Evolutionary conservation across 2,797 vertebrate genomes (phyloP), one percentile per base, ranked within the genome.

Genomic region (Squalus acanthias): DNA sequence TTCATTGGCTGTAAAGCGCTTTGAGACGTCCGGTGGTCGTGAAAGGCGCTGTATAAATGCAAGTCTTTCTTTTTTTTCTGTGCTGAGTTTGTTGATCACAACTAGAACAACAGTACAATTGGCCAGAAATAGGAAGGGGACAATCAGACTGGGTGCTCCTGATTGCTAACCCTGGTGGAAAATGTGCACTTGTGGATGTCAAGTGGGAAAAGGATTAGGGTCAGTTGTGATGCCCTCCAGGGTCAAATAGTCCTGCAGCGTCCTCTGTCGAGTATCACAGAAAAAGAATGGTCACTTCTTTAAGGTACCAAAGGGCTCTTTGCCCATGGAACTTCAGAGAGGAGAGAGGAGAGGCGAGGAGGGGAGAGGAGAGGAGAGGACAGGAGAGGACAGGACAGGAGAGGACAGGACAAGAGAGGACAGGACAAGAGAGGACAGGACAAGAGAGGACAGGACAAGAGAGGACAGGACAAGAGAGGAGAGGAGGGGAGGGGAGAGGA

Each of bases 401-500:
- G 50, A 79, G 24, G n/a, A 46, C 65, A 79, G 87, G 33, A 96
- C 92, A 57, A 20, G 91, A 69, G 60, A 10, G 9, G 60, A 63
- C 33, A 87, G 70, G 22, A 46, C 57, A 10, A 33, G 98, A 97
- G 98, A 98, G 98, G 98, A 97, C 65, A 96, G 53, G 79, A 92
- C 96, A 29, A 1, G 10, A 13, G 53, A 46, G 60, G 22, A 12
- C 5, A 20, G 12, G 63, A 70, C 13, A 93, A 79, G 24, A 17
- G 10, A 10, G 63, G 98, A 97, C 24, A 87, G n/a, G 96, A 33
- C 10, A 46, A 46, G 17, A 67, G 53, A 87, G 39, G 65, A 24
- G 22, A 17, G n/a, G n/a, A 5, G 98, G 98, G 98, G 98, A 24
- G 22, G 46, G n/a, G n/a, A 5, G 98, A 98, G 98, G 98, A 97